Base-by-base conservation (phyloP, 2,888 invertebrate species). In the Fissipunctia ypsillon region DNA sequence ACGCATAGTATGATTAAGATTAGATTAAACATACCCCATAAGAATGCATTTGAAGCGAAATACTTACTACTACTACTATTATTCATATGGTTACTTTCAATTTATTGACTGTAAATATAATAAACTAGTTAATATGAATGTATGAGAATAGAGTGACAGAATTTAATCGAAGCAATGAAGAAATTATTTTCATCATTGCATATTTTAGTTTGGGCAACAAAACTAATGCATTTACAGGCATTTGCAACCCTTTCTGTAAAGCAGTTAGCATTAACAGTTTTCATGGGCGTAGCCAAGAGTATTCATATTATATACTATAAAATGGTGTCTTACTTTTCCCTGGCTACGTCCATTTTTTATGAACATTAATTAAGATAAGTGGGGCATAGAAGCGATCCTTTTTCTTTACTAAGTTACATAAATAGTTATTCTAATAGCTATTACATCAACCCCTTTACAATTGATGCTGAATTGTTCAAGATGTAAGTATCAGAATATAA, bases 101-200 rank as follows among this genome's bases (percentile, higher is more conserved):
- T 31, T 31, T 43, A 54, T 25, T 59, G 12, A 56, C 12, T 60
- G 50, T 43, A 60, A 57, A 56, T 68, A 14, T 82, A 86, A 83
- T 77, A 78, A 80, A 75, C 71, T 76, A 78, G 67, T 75, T 76
- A 81, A 84, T 85, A 85, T 60, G 63, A 74, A 45, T 67, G 78
- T 35, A 61, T 38, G 80, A 86, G 85, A 85, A 84, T 80, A 86
- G 79, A 81, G 67, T 76, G 81, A 84, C 76, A 85, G 84, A 78
- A 65, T 77, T n/a, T 68, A 85, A 74, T 70, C 41, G 63, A 73
- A 73, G 78, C 73, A 66, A 78, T 56, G 48, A 52, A 61, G 63
- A 70, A 56, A 45, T 45, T 12, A 54, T n/a, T 35, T 35, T 41
- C 68, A 38, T 45, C 38, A 78, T 54, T 25, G 61, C 64, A 25